Base-by-base conservation (phyloP, 2,888 invertebrate species). In the Norana najaformis region DNA sequence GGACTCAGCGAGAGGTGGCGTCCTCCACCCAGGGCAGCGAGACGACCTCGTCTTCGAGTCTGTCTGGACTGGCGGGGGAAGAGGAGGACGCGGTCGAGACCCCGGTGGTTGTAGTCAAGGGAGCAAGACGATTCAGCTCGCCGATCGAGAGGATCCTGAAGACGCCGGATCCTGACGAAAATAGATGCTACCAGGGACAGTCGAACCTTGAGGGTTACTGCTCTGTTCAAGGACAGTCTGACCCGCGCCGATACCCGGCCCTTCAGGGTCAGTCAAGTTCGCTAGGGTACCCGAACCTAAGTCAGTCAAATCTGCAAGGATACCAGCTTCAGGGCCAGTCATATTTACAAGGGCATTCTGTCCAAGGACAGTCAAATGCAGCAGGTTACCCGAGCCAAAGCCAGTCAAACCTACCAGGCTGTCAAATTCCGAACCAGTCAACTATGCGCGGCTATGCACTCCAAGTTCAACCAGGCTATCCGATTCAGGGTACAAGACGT, bases 1-100 rank as follows among this genome's bases (percentile, higher is more conserved):
- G 94, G 90, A 94, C 94, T 69, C 92, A 93, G 41, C 89, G 89
- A 23, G 36, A 35, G 20, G 18, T 36, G 35, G 35, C 23, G 36
- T 5, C 36, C 5, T n/a, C 18, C 85, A 35, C 89, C 36, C n/a
- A 38, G 34, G 69, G 35, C 1, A 38, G 89, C 83, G 83, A 83
- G n/a, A 38, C 89, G 37, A 39, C 83, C 38, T 89, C 89, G 8
- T 82, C 89, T 8, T 82, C 83, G 2, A 82, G 89, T 69, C 53
- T 69, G n/a, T 89, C 89, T 0, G 89, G 53, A 34, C 35, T 89
- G 35, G 47, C 36, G 90, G 93, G 35, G 36, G 85, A 35, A 23
- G 36, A 37, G 85, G 37, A 35, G 85, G 37, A 35, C 35, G 85
- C 85, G 85, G 18, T 37, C 35, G 85, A 69, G 11, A 85, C 23